Evolutionary conservation across 2,888 invertebrate species (phyloP).

Genomic region (Platycheirus rosarum): DNA sequence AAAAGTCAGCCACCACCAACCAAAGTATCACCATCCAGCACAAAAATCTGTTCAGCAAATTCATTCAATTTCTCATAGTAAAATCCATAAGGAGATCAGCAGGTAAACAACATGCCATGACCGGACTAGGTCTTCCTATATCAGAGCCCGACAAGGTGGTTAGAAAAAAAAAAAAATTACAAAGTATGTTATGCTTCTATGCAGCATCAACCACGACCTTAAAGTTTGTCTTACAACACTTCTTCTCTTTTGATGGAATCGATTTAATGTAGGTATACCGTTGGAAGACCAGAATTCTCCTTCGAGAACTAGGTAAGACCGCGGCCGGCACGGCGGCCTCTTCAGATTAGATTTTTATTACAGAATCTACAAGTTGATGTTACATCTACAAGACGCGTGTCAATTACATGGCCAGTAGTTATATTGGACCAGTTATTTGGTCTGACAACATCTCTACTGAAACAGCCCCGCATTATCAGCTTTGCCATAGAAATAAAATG

Average conservation of each 20-base stretch:
- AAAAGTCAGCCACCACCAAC: constrained; percentile 19
- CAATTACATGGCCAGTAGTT: constrained; percentile 55
- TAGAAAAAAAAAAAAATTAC: too few species aligned
- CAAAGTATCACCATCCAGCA: constrained; percentile 24
- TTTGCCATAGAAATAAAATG: constrained; percentile 14
- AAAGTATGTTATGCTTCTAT: too few species aligned
- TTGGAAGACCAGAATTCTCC: constrained; percentile 42
- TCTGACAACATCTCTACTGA: constrained; percentile 10
- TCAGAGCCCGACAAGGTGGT: constrained; percentile 38
- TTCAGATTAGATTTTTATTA: constrained; percentile 24
- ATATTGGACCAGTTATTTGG: constrained; percentile 19
- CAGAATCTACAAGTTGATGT: constrained; percentile 39
- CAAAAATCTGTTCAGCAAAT: constrained; percentile 50
- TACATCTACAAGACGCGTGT: constrained; percentile 49
- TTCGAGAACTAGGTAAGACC: constrained; percentile 29
- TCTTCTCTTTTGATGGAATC: constrained; percentile 18
- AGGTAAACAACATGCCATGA: constrained; percentile 51
- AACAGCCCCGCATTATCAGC: constrained; percentile 28
- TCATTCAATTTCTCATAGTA: constrained; percentile 66
- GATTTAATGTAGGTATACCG: constrained; percentile 15
- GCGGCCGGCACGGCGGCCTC: too few species aligned
- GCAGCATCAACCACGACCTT: constrained; percentile 10
- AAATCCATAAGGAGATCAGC: constrained; percentile 57
- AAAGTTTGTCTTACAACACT: constrained; percentile 26
- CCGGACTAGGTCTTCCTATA: constrained; percentile 56